Percentiles rank a stretch among this genome's conserved stretches.
Conservation (phyloP, 2,888 invertebrate genomes). For the Euplagia quadripunctaria region DNA sequence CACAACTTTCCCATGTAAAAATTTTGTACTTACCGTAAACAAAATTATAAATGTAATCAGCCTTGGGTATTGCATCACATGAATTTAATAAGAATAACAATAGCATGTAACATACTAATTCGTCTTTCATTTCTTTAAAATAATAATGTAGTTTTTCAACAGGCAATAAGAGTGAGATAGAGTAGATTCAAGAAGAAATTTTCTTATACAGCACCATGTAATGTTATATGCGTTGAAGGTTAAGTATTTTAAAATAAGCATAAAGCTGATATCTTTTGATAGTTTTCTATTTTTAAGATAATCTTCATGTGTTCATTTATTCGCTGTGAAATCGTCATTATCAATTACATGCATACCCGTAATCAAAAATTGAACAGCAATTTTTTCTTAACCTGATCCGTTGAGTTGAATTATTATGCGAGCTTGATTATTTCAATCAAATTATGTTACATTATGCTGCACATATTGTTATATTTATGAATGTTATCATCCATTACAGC, state of each 20-base stretch:
- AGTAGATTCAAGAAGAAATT: too few species aligned
- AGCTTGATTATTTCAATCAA: not conserved
- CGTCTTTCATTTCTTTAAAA: not conserved
- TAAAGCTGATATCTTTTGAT: not conserved
- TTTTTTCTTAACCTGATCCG: not conserved
- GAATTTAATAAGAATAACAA: not conserved
- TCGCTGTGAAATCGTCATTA: not conserved
- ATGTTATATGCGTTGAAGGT: not conserved
- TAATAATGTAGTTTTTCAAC: too few species aligned
- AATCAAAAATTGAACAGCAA: not conserved
- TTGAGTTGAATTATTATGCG: not conserved
- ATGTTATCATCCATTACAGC: not conserved
- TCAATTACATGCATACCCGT: not conserved
- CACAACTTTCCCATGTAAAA: not conserved
- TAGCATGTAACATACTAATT: not conserved
- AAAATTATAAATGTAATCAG: constrained; percentile 6
- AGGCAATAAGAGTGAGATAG: not conserved
- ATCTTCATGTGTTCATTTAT: not conserved
- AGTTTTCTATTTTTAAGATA: not conserved
- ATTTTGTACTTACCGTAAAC: constrained; percentile 1
- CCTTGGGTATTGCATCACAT: not conserved
- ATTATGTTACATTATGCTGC: too few species aligned
- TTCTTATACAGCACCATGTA: too few species aligned
- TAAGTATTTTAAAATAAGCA: not conserved
- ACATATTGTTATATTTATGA: too few species aligned